Evolutionary conservation across 2,888 invertebrate species (phyloP).

Genomic region (Lampropteryx suffumata): DNA sequence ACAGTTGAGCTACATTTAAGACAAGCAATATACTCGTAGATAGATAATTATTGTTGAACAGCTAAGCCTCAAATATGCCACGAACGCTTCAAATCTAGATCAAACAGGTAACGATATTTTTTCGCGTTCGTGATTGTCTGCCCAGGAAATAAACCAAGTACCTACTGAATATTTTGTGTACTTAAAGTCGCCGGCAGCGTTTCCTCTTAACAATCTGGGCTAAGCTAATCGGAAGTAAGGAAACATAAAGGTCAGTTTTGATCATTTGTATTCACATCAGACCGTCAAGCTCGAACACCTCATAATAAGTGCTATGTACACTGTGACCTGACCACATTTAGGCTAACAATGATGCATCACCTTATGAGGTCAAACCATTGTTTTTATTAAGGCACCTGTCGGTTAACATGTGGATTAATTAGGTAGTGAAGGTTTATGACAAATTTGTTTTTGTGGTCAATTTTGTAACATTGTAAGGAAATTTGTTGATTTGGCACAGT

Average conservation of each 20-base stretch:
- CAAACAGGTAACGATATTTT: no score
- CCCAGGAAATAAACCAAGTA: no score
- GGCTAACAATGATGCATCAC: slow-evolving; percentile 36
- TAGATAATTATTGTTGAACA: no score
- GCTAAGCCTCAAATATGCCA: no score
- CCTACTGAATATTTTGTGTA: no score
- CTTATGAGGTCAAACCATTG: slow-evolving; percentile 60
- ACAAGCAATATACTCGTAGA: no score
- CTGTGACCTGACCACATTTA: slow-evolving; percentile 19
- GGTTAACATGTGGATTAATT: slow-evolving; percentile 32
- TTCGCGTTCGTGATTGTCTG: no score
- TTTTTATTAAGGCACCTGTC: slow-evolving; percentile 34
- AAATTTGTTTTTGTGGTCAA: slow-evolving; percentile 6
- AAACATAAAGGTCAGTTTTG: slow-evolving; percentile 8
- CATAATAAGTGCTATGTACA: neutral
- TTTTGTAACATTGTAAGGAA: no score
- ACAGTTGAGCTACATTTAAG: no score
- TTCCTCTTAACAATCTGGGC: neutral
- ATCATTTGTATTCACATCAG: slow-evolving; percentile 11
- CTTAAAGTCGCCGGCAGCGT: no score
- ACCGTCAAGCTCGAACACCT: neutral
- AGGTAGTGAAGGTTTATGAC: neutral
- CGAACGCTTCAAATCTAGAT: no score
- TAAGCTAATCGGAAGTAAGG: slow-evolving; percentile 14
- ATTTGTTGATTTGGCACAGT: no score